Base-by-base conservation (phyloP, 2,797 vertebrate species). In the Alectoris magna region DNA sequence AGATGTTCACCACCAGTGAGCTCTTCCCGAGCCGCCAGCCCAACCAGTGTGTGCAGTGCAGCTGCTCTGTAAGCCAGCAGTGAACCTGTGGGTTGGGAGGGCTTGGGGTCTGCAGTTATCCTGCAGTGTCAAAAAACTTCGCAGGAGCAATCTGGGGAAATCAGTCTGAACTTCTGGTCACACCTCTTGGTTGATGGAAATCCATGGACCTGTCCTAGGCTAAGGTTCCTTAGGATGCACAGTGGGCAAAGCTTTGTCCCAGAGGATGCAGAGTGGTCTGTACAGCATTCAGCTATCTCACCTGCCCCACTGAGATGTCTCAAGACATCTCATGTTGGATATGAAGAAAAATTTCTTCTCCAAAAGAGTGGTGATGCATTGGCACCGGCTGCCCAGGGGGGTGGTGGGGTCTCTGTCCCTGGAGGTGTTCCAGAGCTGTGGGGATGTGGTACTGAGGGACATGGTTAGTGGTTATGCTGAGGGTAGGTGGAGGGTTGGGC, bases 31-130 rank as follows among this genome's bases (percentile, higher is more conserved):
- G 98, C 83, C 98, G 97, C 86, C 98, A 98, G 89, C 97, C 98
- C 44, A 99, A 99, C 96, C 99, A 99, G 97, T 99, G 99, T 93
- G 98, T 98, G 69, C 98, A 99, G 98, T 99, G 99, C 97, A 98
- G 98, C 75, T 99, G 99, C 90, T 98, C 98, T 0, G 99, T 99
- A 97, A 98, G 99, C 26, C 1, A 14, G 41, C 29, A 36, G 2
- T 1, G 6, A 62, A 23, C 39, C 46, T 17, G 0, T 0, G 38
- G 72, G 34, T 0, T 12, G 75, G 83, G 55, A 59, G 72, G 69
- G 5, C 6, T 23, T 0, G 1, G n/a, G 55, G 38, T 39, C 59
- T 43, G 0, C 2, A 3, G 2, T 10, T 8, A 44, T n/a, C 46
- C 51, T 56, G 36, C 16, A 23, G 3, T 27, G 34, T 27, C 41